Evolutionary conservation across 2,113 vertebrate genomes (phyloP).

Genomic region (Anolis carolinensis): DNA sequence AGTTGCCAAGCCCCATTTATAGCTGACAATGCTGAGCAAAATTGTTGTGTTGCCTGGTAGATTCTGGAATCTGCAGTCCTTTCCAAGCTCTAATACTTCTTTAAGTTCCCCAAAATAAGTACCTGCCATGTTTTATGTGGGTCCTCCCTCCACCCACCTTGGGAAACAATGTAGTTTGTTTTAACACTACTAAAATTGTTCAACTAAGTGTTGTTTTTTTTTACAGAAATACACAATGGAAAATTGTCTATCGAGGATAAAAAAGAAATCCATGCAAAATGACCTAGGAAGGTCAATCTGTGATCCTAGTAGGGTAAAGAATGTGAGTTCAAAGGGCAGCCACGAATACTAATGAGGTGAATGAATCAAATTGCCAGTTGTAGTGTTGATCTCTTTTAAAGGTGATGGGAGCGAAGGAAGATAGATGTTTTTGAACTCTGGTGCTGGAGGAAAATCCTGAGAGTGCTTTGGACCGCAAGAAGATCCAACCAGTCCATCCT

Average conservation of each 20-base stretch:
- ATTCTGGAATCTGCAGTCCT: too few species aligned
- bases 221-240: constrained; percentile 41
- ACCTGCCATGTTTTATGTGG: not conserved
- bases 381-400: not conserved
- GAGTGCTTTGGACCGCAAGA: too few species aligned
- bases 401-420: too few species aligned
- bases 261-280: not conserved
- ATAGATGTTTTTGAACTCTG: too few species aligned
- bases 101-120: constrained; percentile 23
- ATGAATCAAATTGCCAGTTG: constrained; percentile 35
- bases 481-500: too few species aligned
- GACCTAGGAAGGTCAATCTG: constrained; percentile 46
- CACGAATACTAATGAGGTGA: constrained; percentile 56
- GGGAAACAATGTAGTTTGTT: constrained; percentile 45
- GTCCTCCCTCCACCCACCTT: not conserved
- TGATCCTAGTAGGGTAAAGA: constrained; percentile 6
- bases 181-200: constrained; percentile 53
- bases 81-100: constrained; percentile 11
- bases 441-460: too few species aligned
- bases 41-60: too few species aligned
- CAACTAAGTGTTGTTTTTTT: constrained; percentile 23
- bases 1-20: constrained; percentile 12
- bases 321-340: constrained; percentile 47
- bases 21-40: too few species aligned
- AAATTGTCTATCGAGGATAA: constrained; percentile 55